Base-by-base conservation (phyloP, 2,113 vertebrate species). In the Hydropotes inermis region DNA sequence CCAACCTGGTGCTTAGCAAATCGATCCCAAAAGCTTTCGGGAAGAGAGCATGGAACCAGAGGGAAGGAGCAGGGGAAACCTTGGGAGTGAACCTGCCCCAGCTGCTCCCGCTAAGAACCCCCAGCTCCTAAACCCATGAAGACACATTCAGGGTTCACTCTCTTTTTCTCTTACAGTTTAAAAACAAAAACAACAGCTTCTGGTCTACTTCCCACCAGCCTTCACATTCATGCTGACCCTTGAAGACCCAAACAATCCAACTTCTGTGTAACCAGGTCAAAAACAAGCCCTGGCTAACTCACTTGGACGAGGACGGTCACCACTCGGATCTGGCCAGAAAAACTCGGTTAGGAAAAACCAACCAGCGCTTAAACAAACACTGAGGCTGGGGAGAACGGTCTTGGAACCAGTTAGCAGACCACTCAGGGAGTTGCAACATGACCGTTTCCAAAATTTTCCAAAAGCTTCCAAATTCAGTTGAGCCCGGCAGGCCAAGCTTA, bases 381-480 rank as follows among this genome's bases (percentile, higher is more conserved):
- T 27, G 64, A 74, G 52, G 58, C 74, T 52, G 10, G 30, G 86
- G 74, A 91, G 55, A 92, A 50, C 7, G 16, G 33, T 79, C 89
- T 95, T 52, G 9, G 50, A 97, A 95, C 87, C 95, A 97, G 88
- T 96, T 67, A 98, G 94, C 91, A 91, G 64, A 84, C 86, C 79
- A 91, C 95, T 95, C 78, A 28, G 60, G 16, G 89, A 88, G 36
- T 61, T 95, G 93, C 96, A 96, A 98, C 96, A 95, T 85, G 93
- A 74, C 83, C 83, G 92, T 95, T 58, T 87, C 94, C 95, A 94
- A 97, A 92, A 92, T 83, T 97, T 96, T 82, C 97, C 96, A 93
- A 93, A 96, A 89, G 82, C 96, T 96, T 97, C 96, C 95, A 96
- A 96, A 97, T 94, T 96, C 97, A 92, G 95, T 85, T 47, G 89